phyloP scores from a whole-genome alignment of 2,797 vertebrate species.

The Melanotaenia pygmaea region DNA sequence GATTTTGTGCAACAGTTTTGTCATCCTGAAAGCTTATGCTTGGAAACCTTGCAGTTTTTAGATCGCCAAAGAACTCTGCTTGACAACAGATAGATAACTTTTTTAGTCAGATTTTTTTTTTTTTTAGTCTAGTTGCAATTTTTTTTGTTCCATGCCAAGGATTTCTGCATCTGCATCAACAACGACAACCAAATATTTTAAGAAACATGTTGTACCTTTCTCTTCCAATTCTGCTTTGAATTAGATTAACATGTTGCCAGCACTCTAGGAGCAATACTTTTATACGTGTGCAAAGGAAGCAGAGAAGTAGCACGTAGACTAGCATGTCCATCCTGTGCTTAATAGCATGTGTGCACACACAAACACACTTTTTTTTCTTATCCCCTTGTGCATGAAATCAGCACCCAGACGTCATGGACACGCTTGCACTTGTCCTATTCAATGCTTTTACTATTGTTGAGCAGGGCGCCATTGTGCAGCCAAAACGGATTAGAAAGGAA shows the following conservation, averaged over 20 bases:
- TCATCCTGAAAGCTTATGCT: background rate
- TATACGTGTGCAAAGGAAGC: constrained; percentile 26
- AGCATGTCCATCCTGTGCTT: constrained; percentile 48
- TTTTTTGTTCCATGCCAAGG: background rate
- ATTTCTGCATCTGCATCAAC: constrained; percentile 76
- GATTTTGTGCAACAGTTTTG: constrained; percentile 16
- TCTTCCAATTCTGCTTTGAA: constrained; percentile 67
- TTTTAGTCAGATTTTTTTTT: constrained; percentile 13
- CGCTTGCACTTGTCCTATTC: constrained; percentile 75
- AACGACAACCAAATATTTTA: constrained; percentile 59
- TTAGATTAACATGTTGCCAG: constrained; percentile 68
- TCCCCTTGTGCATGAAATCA: constrained; percentile 73
- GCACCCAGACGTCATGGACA: constrained; percentile 73
- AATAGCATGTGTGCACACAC: constrained; percentile 11
- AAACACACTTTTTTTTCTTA: constrained; percentile 22
- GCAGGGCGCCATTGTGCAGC: constrained; percentile 73
- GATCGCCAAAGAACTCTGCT: background rate
- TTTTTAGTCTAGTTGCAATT: constrained; percentile 24
- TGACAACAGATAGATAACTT: constrained; percentile 27
- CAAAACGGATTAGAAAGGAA: constrained; percentile 75
- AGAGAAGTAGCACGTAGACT: constrained; percentile 52
- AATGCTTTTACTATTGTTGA: constrained; percentile 69
- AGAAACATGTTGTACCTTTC: constrained; percentile 70
- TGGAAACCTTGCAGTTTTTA: constrained; percentile 3
- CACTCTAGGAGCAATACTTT: constrained; percentile 37